Base-by-base conservation (phyloP, 1,140 invertebrate genomes). In the Drosophila pseudoananassae region DNA sequence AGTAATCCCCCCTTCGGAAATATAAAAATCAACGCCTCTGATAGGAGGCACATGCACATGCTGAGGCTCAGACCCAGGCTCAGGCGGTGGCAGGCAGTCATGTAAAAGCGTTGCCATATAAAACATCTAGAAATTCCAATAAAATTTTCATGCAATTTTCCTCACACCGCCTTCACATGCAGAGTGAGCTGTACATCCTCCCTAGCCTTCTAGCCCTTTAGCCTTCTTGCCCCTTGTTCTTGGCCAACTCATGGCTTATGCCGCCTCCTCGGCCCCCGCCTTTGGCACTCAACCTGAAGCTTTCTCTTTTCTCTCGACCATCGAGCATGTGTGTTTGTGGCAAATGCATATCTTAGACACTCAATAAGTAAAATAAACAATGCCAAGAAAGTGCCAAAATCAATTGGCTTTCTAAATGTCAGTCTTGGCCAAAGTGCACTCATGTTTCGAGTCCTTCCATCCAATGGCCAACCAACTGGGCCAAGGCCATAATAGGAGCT, bases 361-460 rank as follows among this genome's bases (percentile, higher is more conserved):
- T 77, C 74, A 77, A 77, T 77, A 77, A 77, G 65, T 77, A 77
- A 77, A 77, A 77, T 77, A 77, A 77, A 77, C 75, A 77, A 77
- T 77, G 74, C 73, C 57, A 76, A 76, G 75, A 61, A 77, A 77
- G 75, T 77, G 74, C 74, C 75, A 77, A 77, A 77, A 77, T 77
- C 74, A 77, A 77, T 77, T 77, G 75, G 75, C 75, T 77, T 61
- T 71, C 74, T 55, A 53, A 77, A 77, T 77, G 64, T 76, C 74
- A 70, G 74, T 20, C 47, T n/a, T 68, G 73, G 14, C 20, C 14
- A 58, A 29, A 58, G 53, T 40, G 71, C 70, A 55, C 70, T 73
- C 70, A 73, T 47, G 52, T 50, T n/a, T 10, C n/a, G 29, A 20
- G 10, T 17, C 6, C 38, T 31, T 31, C 31, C 12, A 20, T 1